phyloP scores from a whole-genome alignment of 2,113 vertebrate species.

The Forbesichthys agassizii region DNA sequence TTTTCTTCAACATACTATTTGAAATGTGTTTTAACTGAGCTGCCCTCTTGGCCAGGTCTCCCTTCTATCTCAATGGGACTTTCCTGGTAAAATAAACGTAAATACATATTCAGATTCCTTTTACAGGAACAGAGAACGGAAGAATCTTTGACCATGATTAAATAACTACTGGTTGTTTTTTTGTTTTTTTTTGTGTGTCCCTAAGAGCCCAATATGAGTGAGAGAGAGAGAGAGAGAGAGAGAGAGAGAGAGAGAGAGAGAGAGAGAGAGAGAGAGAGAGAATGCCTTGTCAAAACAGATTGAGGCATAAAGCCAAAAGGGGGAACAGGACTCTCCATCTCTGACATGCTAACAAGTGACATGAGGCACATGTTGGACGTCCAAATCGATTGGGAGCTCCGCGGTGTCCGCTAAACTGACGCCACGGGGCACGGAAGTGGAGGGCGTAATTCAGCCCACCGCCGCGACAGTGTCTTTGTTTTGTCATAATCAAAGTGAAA shows the following conservation, averaged over 20 bases:
- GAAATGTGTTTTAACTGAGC: too few relatives aligned
- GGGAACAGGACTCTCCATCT: slow-evolving; percentile 60
- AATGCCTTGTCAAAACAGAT: slow-evolving; percentile 62
- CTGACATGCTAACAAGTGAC: slow-evolving; percentile 68
- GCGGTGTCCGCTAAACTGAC: slow-evolving; percentile 48
- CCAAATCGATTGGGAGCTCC: slow-evolving; percentile 56
- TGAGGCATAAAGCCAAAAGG: slow-evolving; percentile 49
- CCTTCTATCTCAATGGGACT: too few relatives aligned
- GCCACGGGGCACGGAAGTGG: slow-evolving; percentile 3
- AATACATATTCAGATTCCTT: slow-evolving; percentile 18
- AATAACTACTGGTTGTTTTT: slow-evolving; percentile 55
- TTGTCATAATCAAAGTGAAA: slow-evolving; percentile 31
- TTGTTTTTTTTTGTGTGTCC: slow-evolving; percentile 39
- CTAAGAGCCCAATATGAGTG: slow-evolving; percentile 47
- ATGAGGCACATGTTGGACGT: slow-evolving; percentile 63
- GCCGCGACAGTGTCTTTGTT: slow-evolving; percentile 22
- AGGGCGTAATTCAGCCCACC: slow-evolving; percentile 43
- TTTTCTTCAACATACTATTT: too few relatives aligned
- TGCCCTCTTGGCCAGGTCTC: too few relatives aligned
- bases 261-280: slow-evolving; percentile 23
- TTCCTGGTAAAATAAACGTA: too few relatives aligned
- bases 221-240: slow-evolving; percentile 28
- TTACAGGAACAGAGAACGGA: slow-evolving; percentile 12
- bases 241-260: too few relatives aligned
- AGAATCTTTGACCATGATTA: slow-evolving; percentile 34